A percentile compares a stretch with the other conserved stretches of the same genome.
Conservation (phyloP, 2,113 vertebrate genomes). For the Chaetops frenatus region DNA sequence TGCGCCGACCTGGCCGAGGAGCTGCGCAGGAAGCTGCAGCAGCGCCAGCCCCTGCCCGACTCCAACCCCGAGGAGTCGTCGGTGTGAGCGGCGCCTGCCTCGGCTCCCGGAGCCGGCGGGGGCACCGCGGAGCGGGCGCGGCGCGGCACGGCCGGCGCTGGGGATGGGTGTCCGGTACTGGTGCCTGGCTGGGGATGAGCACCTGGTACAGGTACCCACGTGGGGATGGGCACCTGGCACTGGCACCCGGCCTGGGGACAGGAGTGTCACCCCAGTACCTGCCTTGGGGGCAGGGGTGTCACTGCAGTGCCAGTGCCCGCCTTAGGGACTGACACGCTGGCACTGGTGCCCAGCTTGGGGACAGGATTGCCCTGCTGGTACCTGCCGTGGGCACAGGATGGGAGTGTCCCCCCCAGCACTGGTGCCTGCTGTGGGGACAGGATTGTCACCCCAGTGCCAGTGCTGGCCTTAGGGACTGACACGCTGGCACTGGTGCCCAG, state of each 20-base stretch:
- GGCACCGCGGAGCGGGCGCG: not conserved
- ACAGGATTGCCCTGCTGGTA: too few species aligned
- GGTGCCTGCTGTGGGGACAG: too few species aligned
- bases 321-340: too few species aligned
- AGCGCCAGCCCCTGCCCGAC: conserved; percentile 89
- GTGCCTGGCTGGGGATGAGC: rapidly evolving
- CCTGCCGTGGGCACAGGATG: too few species aligned
- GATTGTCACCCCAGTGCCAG: too few species aligned
- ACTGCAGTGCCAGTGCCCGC: too few species aligned
- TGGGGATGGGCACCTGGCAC: not conserved
- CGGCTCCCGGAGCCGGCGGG: not conserved
- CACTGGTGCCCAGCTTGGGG: too few species aligned
- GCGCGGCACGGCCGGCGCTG: not conserved
- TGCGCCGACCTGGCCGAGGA: conserved; percentile 76
- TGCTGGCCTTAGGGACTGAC: too few species aligned
- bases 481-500: too few species aligned
- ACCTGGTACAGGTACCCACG: too few species aligned
- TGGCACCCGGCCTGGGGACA: too few species aligned
- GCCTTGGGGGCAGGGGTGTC: not conserved
- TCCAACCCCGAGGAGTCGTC: conserved; percentile 97
- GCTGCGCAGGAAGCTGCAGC: conserved; percentile 80
- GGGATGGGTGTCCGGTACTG: not conserved
- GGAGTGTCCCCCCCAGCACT: too few species aligned
- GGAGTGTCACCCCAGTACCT: not conserved
- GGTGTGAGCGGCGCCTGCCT: conserved; percentile 71